Base-by-base conservation (phyloP, 2,113 vertebrate genomes). In the Paedocypris sp. region DNA sequence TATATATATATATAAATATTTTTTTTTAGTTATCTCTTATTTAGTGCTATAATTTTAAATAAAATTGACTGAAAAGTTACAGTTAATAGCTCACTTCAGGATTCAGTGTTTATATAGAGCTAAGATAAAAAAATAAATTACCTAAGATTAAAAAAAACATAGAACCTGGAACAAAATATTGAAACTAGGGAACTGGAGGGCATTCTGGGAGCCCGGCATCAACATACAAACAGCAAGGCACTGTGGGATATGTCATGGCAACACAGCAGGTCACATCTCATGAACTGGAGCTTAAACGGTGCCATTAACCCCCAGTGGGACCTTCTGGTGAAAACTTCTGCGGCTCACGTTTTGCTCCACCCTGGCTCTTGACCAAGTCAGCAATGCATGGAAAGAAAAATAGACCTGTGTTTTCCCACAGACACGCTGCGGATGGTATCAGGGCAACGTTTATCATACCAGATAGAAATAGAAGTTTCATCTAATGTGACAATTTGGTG, bases 271-370 rank as follows among this genome's bases (percentile, higher is more conserved):
- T 58, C 56, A 46, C 29, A 23, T 15, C 48, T 32, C 49, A 52
- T 43, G 16, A 23, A 61, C n/a, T 4, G 26, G 33, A 15, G 11
- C 3, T 26, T 22, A 56, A 62, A 62, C 49, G 42, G 58, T 25
- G 46, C 35, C 58, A 50, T 68, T 68, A 62, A 62, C 66, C 53
- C 9, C 48, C 28, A 43, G 5, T 54, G 43, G 11, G 22, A 32
- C 12, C 45, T 52, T 2, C 15, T 9, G 26, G 5, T 29, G 46
- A 32, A 49, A 49, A 4, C 39, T 47, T 50, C 41, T 57, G 16
- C 18, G 26, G 26, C 47, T 62, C 15, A 62, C 6, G 31, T 56
- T 52, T 18, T 13, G 26, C 18, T 6, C 56, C 48, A 26, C 38
- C 25, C 16, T 47, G 35, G 54, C 18, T 66, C 51, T 66, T 29